Evolutionary conservation across 2,797 vertebrate species (phyloP).

Genomic region (Pempheris klunzingeri): DNA sequence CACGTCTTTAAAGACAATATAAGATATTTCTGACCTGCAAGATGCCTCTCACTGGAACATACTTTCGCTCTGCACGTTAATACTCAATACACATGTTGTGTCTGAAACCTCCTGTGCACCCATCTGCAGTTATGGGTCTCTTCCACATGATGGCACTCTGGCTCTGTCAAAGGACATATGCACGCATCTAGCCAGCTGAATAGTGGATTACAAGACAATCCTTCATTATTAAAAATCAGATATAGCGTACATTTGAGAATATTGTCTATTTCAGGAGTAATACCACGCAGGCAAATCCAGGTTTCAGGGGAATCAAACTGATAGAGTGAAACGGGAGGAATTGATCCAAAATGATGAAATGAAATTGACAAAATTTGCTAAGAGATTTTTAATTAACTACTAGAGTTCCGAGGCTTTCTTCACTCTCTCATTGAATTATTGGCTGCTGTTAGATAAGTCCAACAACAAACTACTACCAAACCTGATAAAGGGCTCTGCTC

Average conservation of each 20-base stretch:
- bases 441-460: constrained; percentile 55
- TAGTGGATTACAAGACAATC: constrained; percentile 64
- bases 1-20: neutral
- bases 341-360: constrained; percentile 77
- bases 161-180: constrained; percentile 51
- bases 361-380: constrained; percentile 72
- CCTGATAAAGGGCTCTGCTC: constrained; percentile 49
- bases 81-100: neutral
- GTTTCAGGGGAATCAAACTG: constrained; percentile 69
- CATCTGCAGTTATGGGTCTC: constrained; percentile 27
- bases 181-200: neutral
- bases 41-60: neutral
- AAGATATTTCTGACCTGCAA: neutral
- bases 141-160: constrained; percentile 77
- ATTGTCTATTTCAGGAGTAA: constrained; percentile 75
- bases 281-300: constrained; percentile 69
- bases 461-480: constrained; percentile 62
- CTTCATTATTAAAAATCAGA: constrained; percentile 78
- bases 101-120: neutral
- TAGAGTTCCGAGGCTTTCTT: constrained; percentile 60
- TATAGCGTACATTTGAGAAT: constrained; percentile 70
- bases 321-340: constrained; percentile 70
- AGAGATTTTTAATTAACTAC: constrained; percentile 77
- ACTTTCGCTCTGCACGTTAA: neutral
- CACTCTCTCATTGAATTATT: constrained; percentile 65